Evolutionary conservation across 2,797 vertebrate species (phyloP).

Genomic region (Sebastes kiyomatsui): DNA sequence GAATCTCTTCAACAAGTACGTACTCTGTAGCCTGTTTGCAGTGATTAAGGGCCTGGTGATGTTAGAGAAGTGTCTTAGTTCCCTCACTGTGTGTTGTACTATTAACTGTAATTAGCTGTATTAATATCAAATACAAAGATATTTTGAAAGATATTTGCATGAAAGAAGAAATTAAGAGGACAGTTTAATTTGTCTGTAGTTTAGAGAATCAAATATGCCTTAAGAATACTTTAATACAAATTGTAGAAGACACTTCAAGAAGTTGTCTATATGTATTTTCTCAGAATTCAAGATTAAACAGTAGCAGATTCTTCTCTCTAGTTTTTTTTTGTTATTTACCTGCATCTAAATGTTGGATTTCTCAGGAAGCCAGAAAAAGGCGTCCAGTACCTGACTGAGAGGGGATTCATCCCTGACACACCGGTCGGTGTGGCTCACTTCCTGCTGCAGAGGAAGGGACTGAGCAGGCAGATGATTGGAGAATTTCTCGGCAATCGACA

Average conservation of each 20-base stretch:
- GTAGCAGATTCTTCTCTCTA: neutral
- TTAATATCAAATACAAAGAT: neutral
- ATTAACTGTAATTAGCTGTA: neutral
- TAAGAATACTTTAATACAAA: neutral
- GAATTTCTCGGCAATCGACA: constrained; percentile 97
- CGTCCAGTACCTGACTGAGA: constrained; percentile 94
- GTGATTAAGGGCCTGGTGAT: neutral
- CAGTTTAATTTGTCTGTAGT: neutral
- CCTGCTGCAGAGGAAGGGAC: constrained; percentile 95
- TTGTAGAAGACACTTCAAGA: neutral
- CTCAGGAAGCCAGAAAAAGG: constrained; percentile 96
- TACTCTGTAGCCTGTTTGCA: constrained; percentile 34
- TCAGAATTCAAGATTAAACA: neutral
- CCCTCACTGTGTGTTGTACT: neutral
- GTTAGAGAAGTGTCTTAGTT: constrained; percentile 2
- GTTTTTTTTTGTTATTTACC: neutral
- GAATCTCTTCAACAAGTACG: constrained; percentile 99
- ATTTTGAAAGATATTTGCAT: neutral
- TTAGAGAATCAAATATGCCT: neutral
- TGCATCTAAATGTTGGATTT: constrained; percentile 11
- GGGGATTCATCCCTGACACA: constrained; percentile 95
- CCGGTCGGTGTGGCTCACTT: constrained; percentile 97
- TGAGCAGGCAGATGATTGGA: constrained; percentile 98
- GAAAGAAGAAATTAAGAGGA: neutral
- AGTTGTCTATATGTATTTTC: neutral